A percentile compares a stretch with the other conserved stretches of the same genome.
These are phyloP conservation scores for Peromyscus maniculatus DNA, from an alignment of 2,113 vertebrate genomes.

Conservation along the genomic window DNA sequence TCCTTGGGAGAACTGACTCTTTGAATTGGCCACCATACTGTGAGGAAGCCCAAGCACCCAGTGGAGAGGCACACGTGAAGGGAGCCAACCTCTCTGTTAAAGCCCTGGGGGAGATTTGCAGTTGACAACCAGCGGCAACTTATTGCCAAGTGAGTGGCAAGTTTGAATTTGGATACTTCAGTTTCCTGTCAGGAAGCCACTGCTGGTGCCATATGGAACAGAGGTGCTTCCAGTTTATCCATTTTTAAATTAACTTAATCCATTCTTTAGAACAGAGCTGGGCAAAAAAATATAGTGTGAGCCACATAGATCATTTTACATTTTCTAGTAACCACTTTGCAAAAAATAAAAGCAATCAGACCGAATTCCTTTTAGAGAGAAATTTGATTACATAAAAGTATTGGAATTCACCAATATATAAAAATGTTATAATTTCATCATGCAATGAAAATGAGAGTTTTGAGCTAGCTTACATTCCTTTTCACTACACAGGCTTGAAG, in stretches of 20 bases:
- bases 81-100: neutral
- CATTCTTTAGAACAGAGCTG: slow-evolving; percentile 5
- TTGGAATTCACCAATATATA: neutral
- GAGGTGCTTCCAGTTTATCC: neutral
- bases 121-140: neutral
- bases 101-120: neutral
- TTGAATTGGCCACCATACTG: neutral
- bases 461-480: neutral
- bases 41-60: slow-evolving; percentile 5
- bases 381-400: slow-evolving; percentile 14
- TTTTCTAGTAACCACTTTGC: neutral
- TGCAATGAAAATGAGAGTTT: neutral
- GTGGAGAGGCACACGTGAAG: neutral
- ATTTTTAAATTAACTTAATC: slow-evolving; percentile 16
- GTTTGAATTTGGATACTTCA: neutral
- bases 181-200: neutral
- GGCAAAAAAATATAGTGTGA: neutral
- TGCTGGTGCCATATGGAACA: neutral
- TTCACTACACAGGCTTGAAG: neutral
- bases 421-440: slow-evolving; percentile 31
- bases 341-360: slow-evolving; percentile 6
- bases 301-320: neutral
- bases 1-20: neutral
- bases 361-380: slow-evolving; percentile 27
- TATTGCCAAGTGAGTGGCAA: neutral